Conservation (phyloP, 2,113 vertebrate genomes). For the Aptenodytes patagonicus region DNA sequence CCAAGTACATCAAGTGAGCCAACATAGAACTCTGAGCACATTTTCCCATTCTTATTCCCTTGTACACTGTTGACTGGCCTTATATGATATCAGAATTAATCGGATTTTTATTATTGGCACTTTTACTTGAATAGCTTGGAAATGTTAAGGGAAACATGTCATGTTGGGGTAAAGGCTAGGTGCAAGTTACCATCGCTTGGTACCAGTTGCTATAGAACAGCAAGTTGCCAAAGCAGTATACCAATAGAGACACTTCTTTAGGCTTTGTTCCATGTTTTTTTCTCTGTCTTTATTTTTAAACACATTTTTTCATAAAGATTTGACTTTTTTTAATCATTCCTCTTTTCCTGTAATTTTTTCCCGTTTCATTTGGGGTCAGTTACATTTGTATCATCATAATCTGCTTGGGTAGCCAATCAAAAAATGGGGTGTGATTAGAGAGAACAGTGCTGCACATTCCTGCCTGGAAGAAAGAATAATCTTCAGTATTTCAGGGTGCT, state of each 20-base stretch:
- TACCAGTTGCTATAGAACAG: background rate
- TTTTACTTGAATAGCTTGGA: background rate
- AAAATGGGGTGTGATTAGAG: background rate
- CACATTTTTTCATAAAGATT: background rate
- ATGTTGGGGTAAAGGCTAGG: background rate
- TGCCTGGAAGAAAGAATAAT: background rate
- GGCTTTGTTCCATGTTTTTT: background rate
- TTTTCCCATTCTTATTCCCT: background rate
- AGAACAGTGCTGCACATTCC: background rate
- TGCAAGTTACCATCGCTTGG: background rate
- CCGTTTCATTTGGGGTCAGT: background rate
- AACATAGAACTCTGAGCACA: rapidly evolving
- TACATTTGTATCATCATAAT: background rate
- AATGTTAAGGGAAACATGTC: background rate
- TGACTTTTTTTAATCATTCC: background rate
- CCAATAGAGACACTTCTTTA: background rate
- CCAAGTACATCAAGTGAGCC: background rate
- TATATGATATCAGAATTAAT: background rate
- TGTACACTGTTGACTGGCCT: background rate
- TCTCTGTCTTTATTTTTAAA: background rate
- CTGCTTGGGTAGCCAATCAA: background rate
- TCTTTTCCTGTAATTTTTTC: background rate
- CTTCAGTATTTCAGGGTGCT: background rate
- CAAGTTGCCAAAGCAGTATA: background rate
- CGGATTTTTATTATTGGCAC: background rate